Conservation (phyloP, 2,888 invertebrate species). For the Lasioglossum marginatum region DNA sequence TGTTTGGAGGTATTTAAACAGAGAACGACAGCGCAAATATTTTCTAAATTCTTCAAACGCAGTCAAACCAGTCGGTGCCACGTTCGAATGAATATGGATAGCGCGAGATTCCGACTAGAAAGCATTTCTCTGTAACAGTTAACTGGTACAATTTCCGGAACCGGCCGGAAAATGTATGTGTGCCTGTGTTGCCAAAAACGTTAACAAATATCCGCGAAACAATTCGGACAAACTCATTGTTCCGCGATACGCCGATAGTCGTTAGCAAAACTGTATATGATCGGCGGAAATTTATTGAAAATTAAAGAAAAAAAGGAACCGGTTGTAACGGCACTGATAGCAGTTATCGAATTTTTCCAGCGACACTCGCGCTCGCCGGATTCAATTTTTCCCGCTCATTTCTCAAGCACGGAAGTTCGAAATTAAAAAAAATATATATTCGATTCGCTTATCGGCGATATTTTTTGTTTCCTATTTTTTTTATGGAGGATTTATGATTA, state of each 20-base stretch:
- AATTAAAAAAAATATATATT: neutral
- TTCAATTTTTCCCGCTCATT: neutral
- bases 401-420: neutral
- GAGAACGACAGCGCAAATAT: neutral
- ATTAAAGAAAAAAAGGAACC: neutral
- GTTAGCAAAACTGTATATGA: neutral
- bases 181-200: neutral
- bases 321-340: neutral
- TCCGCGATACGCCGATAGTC: neutral
- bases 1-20: neutral
- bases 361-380: neutral
- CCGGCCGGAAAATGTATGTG: too few species aligned
- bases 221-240: neutral
- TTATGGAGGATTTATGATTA: neutral
- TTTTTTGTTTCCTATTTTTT: neutral
- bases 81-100: neutral
- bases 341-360: neutral
- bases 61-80: neutral
- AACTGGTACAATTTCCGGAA: neutral
- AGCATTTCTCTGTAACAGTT: neutral
- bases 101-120: neutral
- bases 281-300: neutral
- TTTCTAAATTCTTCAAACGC: neutral
- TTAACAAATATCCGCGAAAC: slow-evolving; percentile 1
- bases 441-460: neutral